These are phyloP conservation scores for Etheostoma perlongum DNA, from an alignment of 2,797 vertebrate genomes.

Conservation along the genomic window DNA sequence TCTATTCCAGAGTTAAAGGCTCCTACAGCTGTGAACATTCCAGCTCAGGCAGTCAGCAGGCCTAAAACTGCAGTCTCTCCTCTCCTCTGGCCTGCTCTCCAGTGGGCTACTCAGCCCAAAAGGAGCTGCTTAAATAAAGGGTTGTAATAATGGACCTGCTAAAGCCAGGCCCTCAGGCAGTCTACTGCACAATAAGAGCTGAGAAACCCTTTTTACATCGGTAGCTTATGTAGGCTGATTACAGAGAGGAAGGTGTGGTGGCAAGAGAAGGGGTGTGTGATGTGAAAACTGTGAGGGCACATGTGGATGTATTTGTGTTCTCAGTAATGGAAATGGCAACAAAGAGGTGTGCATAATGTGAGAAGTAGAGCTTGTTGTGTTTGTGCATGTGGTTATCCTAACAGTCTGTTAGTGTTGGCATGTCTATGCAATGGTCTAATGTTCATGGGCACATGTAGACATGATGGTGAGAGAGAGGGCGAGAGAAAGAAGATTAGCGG, in stretches of 20 bases:
- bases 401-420: neutral
- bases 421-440: neutral
- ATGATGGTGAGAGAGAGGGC: too few relatives aligned
- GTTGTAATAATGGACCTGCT: conserved; percentile 75
- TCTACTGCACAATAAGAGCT: conserved; percentile 65
- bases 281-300: neutral
- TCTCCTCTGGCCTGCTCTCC: conserved; percentile 69
- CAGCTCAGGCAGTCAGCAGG: conserved; percentile 63
- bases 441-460: neutral
- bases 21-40: conserved; percentile 69
- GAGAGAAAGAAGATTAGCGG: too few relatives aligned
- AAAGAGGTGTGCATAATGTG: conserved; percentile 14
- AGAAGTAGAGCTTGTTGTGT: neutral
- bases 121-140: conserved; percentile 79
- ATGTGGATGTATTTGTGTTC: conserved; percentile 6
- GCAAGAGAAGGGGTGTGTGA: conserved; percentile 23
- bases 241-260: conserved; percentile 19
- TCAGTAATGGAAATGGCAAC: conserved; percentile 1
- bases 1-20: conserved; percentile 77
- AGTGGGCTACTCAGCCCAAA: conserved; percentile 69
- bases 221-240: conserved; percentile 48
- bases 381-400: neutral
- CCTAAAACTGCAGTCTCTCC: conserved; percentile 70
- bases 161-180: conserved; percentile 68
- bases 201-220: conserved; percentile 70